Percentiles rank a stretch among this genome's conserved stretches.
Evolutionary conservation across 2,113 vertebrate genomes (phyloP).

Genomic region (Cyanistes caeruleus): DNA sequence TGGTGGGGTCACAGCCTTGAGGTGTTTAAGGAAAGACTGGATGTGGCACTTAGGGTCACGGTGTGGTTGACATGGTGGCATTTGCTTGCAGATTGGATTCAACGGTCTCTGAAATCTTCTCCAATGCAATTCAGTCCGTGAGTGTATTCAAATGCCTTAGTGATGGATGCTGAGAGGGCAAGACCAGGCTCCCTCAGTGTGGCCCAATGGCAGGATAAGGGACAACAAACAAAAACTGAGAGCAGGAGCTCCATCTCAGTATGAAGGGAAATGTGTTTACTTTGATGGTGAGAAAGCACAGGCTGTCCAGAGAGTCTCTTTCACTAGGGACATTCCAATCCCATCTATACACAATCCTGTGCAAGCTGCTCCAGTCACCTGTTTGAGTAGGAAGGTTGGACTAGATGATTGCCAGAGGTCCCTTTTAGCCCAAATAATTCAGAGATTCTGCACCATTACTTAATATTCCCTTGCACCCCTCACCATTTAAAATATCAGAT

Average conservation of each 20-base stretch:
- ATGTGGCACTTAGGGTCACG: neutral
- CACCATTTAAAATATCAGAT: neutral
- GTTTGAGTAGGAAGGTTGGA: neutral
- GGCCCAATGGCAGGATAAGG: neutral
- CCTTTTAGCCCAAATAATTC: neutral
- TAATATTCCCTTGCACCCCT: neutral
- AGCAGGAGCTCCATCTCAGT: neutral
- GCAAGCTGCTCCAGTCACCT: neutral
- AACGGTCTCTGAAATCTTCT: neutral
- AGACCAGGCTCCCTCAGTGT: neutral
- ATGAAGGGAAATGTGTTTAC: neutral
- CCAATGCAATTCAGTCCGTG: neutral
- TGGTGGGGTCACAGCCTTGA: neutral
- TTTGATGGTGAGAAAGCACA: neutral
- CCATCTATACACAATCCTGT: neutral
- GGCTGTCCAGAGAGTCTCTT: neutral
- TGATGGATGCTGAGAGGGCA: too few relatives aligned
- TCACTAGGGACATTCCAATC: neutral
- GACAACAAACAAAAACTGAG: neutral
- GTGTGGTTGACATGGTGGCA: too few relatives aligned
- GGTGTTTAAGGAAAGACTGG: neutral
- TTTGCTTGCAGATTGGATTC: neutral
- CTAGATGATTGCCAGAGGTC: neutral
- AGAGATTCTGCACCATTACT: neutral
- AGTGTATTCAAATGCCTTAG: neutral